Evolutionary conservation across 2,888 invertebrate genomes (phyloP), one percentile per base, ranked within the genome.

Genomic region (Drosophila fungiperda): DNA sequence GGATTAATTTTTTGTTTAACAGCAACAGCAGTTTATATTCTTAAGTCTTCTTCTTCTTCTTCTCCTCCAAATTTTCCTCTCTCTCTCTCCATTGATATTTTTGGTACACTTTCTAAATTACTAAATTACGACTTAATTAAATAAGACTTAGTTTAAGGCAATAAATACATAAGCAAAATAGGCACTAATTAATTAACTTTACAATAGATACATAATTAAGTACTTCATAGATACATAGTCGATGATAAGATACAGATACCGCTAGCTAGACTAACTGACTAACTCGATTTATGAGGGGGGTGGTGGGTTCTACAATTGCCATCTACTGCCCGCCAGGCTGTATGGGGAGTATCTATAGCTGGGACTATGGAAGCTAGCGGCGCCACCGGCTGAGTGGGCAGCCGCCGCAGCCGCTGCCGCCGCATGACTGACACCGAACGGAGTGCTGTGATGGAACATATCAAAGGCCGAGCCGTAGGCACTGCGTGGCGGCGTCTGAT

Each of bases 361-460:
- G 86, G 93, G 93, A 80, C 92, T 93, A 86, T 92, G 92, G 69
- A 92, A 93, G 66, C 92, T 89, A 69, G 87, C 90, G 69, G 90
- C 88, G 85, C 90, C 89, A 69, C 89, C 86, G 52, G 54, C 54
- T 11, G 89, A 84, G 61, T 92, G 92, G 15, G 88, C 90, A 32
- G 76, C 90, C 50, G 89, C 92, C 42, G 91, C 90, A 58, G 89
- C 90, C 45, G 90, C 90, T 54, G 91, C 90, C 61, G 92, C 91
- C 68, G 89, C 91, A 69, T 87, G 87, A 55, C 92, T 91, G 66
- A 92, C 92, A 61, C 93, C 93, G 69, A 93, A 93, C 68, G 93
- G 93, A 49, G 93, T 93, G 80, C 93, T 93, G 82, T 93, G 93
- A 73, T 93, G 93, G 89, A 93, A 93, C 92, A 93, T 93, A 90